Evolutionary conservation across 2,113 vertebrate genomes (phyloP), one percentile per base, ranked within the genome.

Genomic region (Gymnorhina tibicen): DNA sequence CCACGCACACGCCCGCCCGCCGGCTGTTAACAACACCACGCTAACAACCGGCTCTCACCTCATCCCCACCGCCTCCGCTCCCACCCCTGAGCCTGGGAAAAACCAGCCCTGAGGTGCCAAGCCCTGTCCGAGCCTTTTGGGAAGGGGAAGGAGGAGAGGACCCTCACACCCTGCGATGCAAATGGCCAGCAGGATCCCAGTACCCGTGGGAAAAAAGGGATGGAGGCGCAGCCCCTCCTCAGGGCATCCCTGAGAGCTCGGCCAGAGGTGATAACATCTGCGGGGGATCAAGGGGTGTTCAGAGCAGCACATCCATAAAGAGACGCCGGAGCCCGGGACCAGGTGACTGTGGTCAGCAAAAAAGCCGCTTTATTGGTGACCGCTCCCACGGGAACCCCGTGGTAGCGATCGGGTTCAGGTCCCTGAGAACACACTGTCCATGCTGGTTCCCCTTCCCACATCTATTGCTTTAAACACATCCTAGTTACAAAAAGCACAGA

Each of bases 301-400:
- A 4, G 75, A 18, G 3, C 81, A 93, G 66, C 74, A 46, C 62
- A 13, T 68, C 77, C 92, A 79, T 72, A 96, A 95, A 96, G 78
- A 96, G 81, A 96, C 78, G 0, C 60, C 6, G 16, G 91, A 97
- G 95, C 87, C 80, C 59, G 32, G 52, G 81, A 96, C 42, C 87
- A 85, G 53, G 84, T 91, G 86, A 86, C 68, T 50, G 47, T 68
- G 89, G 95, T 98, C 98, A 98, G 98, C 98, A 97, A 98, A 98
- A 98, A 98, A 98, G 95, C 97, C 97, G 87, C 98, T 99, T 99
- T 99, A 99, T 99, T 99, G 97, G 95, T 77, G 96, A 98, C 74
- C 50, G 96, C 94, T 97, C 97, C 98, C 98, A 98, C 95, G 87
- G 96, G 94, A 95, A 97, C 94, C 96, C 98, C 96, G 93, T 97